Evolutionary conservation across 2,113 vertebrate genomes (phyloP), one percentile per base, ranked within the genome.

Genomic region (Donacobius atricapilla): DNA sequence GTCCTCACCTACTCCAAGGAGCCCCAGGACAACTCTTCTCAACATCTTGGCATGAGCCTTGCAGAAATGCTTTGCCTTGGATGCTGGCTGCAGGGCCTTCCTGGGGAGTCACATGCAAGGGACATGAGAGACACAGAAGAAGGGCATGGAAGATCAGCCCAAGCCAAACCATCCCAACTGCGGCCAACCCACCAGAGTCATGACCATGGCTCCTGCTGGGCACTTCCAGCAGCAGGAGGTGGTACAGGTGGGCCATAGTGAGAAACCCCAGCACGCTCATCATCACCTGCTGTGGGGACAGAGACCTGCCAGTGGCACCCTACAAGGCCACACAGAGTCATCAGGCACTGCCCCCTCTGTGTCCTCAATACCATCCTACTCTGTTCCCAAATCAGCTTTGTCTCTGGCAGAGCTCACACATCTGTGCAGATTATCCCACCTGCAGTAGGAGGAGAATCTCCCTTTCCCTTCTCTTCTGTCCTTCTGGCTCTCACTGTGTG

Each of bases 1-100:
- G 44, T 76, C 47, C 97, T 97, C 90, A 98, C 98, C 98, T 51
- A 95, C 81, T 70, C 91, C 97, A 37, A 98, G 92, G 50, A 98
- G 58, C 30, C 93, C 96, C 35, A 50, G 75, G 83, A 54, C 0
- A 7, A 98, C 63, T 66, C 69, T 89, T 24, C 22, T 90, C 5
- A 97, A 50, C 47, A 93, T 25, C 42, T 75, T 92, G 35, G 31
- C 14, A 7, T 98, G 96, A 87, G 79, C 35, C 91, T 83, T 92
- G 95, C 37, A 97, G 94, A 97, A 97, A 12, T 1, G 23, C 31
- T 91, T 95, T 11, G 47, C 94, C 81, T 79, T 91, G 56, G 44
- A 63, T 31, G 14, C 92, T 0, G 92, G 96, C 65, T 90, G 92
- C 53, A 95, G 63, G 31, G 47, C 89, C n/a, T 93, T 98, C 96